Conservation (phyloP, 2,113 vertebrate genomes). For the Stictonetta naevosa region DNA sequence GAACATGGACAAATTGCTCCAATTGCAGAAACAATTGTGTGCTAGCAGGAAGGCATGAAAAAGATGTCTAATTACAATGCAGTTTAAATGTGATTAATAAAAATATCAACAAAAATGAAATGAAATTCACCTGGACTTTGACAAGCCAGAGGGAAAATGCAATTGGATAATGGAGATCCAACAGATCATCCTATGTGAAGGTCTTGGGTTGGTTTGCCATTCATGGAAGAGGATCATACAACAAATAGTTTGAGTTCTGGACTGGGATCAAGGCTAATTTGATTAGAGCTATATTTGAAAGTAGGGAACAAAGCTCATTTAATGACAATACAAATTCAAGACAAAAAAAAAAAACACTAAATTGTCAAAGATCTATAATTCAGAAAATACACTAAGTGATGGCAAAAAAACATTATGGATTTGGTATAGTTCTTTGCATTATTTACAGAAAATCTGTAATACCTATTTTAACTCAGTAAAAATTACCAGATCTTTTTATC, state of each 20-base stretch:
- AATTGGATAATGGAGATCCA: background rate
- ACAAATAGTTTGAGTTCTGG: background rate
- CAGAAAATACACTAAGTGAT: background rate
- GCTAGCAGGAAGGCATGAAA: background rate
- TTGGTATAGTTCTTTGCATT: background rate
- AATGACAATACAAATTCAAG: background rate
- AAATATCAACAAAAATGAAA: background rate
- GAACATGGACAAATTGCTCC: background rate
- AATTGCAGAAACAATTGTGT: background rate
- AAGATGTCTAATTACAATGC: background rate
- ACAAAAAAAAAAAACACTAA: background rate
- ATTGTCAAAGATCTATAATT: background rate
- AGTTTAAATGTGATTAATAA: background rate
- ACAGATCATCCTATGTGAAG: background rate
- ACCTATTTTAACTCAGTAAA: background rate
- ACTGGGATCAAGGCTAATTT: background rate
- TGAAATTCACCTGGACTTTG: background rate
- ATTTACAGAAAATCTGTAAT: background rate
- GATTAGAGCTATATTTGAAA: background rate
- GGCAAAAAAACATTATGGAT: background rate
- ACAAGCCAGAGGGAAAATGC: background rate
- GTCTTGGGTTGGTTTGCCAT: background rate
- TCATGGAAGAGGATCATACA: background rate
- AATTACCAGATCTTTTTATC: background rate
- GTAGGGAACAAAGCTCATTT: background rate